Base-by-base conservation (phyloP, 2,113 vertebrate species). In the Pygoscelis adeliae region DNA sequence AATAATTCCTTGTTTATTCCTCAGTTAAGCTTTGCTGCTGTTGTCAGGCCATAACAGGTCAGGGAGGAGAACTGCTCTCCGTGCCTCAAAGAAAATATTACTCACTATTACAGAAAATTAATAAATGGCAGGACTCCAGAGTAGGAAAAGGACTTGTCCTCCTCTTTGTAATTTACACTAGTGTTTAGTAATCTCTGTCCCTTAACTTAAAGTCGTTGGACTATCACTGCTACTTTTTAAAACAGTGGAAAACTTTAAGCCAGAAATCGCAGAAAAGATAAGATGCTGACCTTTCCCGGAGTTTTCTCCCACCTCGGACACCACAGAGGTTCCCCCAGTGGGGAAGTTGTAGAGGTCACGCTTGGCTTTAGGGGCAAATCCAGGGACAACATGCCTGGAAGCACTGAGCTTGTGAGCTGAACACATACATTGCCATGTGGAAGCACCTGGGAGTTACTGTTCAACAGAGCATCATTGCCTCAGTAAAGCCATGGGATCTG, bases 1-100 rank as follows among this genome's bases (percentile, higher is more conserved):
- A 93, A 93, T 90, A 93, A 97, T 93, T 96, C 56, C 59, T 92
- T 93, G 59, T 93, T 96, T 96, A 93, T 95, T 97, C 79, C 46
- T 89, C 92, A 61, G 73, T 76, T 95, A 93, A 95, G 62, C 63
- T 89, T 94, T 89, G 61, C 93, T 96, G 79, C n/a, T 91, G 23
- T 82, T 96, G 93, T 97, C 67, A 90, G 73, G 59, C 71, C 67
- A 29, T 59, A 93, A 80, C 47, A 86, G 80, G 49, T 79, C 88
- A 73, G 77, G 55, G 27, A 89, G 18, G 70, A 96, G 71, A 87
- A 88, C 47, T 77, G 49, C 12, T 94, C 50, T 82, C n/a, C 76
- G 18, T 72, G 44, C 42, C 73, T 82, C 65, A 72, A 63, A 78
- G 63, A 89, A 96, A 96, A 79, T 66, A 88, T 34, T 87, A 79